Conservation (phyloP, 2,113 vertebrate genomes). For the Ovibos moschatus region DNA sequence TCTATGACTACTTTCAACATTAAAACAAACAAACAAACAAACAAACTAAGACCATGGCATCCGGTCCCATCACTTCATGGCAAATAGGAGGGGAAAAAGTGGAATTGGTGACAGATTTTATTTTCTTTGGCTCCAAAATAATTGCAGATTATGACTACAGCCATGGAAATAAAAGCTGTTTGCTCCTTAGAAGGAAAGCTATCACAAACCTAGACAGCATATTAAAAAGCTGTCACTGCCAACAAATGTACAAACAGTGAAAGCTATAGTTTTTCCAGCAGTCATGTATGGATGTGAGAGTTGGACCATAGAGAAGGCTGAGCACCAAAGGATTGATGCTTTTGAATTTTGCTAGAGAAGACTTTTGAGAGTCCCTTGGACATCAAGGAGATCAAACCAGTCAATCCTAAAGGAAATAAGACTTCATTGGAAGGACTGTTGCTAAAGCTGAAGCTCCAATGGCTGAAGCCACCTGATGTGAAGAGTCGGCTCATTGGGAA, state of each 20-base stretch:
- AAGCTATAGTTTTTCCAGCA: neutral
- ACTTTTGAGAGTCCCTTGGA: neutral
- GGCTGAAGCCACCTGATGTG: neutral
- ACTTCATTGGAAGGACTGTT: neutral
- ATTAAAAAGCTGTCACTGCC: neutral
- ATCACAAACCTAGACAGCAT: neutral
- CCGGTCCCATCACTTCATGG: accelerated
- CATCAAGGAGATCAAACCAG: neutral
- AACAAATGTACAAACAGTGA: neutral
- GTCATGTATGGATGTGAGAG: neutral
- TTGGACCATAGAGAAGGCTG: neutral
- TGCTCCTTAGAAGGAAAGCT: neutral
- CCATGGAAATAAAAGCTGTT: neutral
- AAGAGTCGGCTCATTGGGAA: neutral
- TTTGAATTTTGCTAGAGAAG: neutral
- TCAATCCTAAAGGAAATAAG: neutral
- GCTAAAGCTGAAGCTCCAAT: neutral
- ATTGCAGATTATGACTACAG: neutral
- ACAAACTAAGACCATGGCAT: neutral
- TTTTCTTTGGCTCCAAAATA: neutral
- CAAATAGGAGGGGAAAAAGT: neutral
- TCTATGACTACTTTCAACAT: neutral
- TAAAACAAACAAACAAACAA: neutral
- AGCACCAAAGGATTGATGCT: neutral
- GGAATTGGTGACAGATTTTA: neutral